A percentile compares a stretch with the other conserved stretches of the same genome.
Conservation (phyloP, 2,888 invertebrate species). For the Brachynemurus nebulosus region DNA sequence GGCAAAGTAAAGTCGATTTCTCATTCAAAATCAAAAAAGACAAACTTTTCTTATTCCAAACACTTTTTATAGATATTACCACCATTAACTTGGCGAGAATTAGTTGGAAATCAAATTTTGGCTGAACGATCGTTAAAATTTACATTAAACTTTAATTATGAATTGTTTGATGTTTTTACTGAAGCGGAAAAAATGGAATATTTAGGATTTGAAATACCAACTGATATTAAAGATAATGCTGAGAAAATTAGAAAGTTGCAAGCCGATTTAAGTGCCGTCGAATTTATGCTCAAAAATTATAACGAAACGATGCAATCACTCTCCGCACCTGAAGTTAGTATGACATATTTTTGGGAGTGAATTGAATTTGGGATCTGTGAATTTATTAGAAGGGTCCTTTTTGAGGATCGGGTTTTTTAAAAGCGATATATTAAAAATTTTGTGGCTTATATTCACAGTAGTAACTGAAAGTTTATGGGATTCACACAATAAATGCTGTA, state of each 20-base stretch:
- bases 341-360: no score
- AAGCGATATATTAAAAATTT: no score
- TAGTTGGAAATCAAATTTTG: slow-evolving; percentile 50
- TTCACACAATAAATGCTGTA: no score
- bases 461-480: no score
- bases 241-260: slow-evolving; percentile 50
- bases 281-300: slow-evolving; percentile 45
- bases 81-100: slow-evolving; percentile 52
- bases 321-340: slow-evolving; percentile 49
- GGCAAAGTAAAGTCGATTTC: slow-evolving; percentile 25
- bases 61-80: no score
- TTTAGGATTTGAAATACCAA: slow-evolving; percentile 44
- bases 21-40: no score
- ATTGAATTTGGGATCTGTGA: no score
- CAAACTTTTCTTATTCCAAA: no score
- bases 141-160: slow-evolving; percentile 46
- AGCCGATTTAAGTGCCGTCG: slow-evolving; percentile 47
- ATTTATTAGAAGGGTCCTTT: no score
- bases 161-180: slow-evolving; percentile 51
- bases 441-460: no score
- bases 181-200: slow-evolving; percentile 65
- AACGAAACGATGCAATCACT: slow-evolving; percentile 49
- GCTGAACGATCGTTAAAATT: slow-evolving; percentile 54
- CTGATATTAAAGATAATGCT: slow-evolving; percentile 37
- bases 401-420: no score